Conservation (phyloP, 2,797 vertebrate species). For the Catostomus latipinnis region DNA sequence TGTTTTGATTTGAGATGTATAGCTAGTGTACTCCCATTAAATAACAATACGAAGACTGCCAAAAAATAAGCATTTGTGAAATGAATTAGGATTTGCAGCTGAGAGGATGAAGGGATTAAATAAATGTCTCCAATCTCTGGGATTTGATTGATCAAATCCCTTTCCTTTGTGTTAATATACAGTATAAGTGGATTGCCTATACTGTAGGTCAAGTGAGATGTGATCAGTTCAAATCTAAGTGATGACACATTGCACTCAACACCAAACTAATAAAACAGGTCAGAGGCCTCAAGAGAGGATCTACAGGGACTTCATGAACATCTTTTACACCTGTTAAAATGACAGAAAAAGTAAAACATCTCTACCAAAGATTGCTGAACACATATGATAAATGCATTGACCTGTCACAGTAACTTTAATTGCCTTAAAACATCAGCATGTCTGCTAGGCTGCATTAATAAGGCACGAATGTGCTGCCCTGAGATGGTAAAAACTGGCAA, state of each 20-base stretch:
- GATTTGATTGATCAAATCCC: constrained; percentile 64
- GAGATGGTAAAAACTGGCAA: constrained; percentile 27
- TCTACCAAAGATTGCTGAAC: constrained; percentile 15
- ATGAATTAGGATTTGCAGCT: constrained; percentile 20
- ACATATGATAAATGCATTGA: constrained; percentile 10
- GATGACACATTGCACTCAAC: constrained; percentile 7
- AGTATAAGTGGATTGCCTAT: constrained; percentile 66
- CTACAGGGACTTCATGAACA: not conserved
- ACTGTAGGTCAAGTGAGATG: constrained; percentile 26
- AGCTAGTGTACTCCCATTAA: not conserved
- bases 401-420: constrained; percentile 2
- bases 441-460: constrained; percentile 28
- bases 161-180: constrained; percentile 58
- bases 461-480: not conserved
- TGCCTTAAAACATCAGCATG: constrained; percentile 28
- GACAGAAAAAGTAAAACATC: constrained; percentile 10
- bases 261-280: constrained; percentile 4
- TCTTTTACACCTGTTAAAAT: not conserved
- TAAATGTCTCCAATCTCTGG: constrained; percentile 55
- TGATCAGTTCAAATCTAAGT: not conserved
- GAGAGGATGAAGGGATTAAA: constrained; percentile 51
- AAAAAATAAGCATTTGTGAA: constrained; percentile 8
- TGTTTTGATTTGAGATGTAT: too few species aligned
- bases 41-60: not conserved
- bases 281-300: not conserved